Percentiles rank a stretch among this genome's conserved stretches.
phyloP scores from a whole-genome alignment of 1,140 invertebrate species.

The Sitodiplosis mosellana region DNA sequence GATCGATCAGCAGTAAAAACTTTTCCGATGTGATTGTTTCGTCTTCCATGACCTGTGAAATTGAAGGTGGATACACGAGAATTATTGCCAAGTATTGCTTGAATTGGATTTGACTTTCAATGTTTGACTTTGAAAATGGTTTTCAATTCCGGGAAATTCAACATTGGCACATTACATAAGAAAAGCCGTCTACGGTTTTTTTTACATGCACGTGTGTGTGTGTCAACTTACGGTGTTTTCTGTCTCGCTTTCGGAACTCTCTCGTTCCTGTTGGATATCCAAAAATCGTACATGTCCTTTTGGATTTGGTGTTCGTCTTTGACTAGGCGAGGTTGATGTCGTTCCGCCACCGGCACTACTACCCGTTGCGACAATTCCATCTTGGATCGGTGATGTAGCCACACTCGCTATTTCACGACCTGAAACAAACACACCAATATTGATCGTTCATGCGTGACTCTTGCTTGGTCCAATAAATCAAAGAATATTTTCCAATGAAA shows the following conservation, averaged over 20 bases:
- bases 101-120: no score
- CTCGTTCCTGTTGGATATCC: conserved; percentile 50
- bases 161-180: no score
- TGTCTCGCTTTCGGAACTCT: conserved; percentile 79
- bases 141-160: no score
- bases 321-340: conserved; percentile 28
- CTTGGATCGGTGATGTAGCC: conserved; percentile 78
- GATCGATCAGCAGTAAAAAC: conserved; percentile 80
- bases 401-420: conserved; percentile 70
- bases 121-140: no score
- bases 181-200: no score
- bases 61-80: no score
- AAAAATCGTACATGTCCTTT: conserved; percentile 54
- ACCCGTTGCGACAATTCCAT: conserved; percentile 43
- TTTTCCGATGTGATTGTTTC: conserved; percentile 74
- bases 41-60: conserved; percentile 57
- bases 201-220: no score
- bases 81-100: no score
- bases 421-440: no score
- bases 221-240: conserved; percentile 72
- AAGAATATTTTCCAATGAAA: no score
- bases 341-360: conserved; percentile 35
- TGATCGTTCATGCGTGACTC: no score
- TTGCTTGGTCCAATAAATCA: no score
- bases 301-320: conserved; percentile 31